Base-by-base conservation (phyloP, 2,888 invertebrate genomes). In the Caenorhabditis sulstoni region DNA sequence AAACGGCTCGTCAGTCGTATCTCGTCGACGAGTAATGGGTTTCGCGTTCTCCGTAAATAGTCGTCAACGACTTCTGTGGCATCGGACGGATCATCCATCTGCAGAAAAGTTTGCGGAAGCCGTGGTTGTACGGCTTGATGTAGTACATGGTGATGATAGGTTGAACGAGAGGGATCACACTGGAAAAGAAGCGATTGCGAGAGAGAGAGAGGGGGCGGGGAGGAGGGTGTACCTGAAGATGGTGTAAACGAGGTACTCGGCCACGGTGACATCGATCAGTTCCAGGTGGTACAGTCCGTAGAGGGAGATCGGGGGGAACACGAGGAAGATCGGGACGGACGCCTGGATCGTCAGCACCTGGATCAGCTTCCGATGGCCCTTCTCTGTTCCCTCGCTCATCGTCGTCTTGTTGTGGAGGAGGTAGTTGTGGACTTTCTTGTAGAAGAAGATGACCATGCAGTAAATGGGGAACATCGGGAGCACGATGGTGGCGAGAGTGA, bases 381-480 rank as follows among this genome's bases (percentile, higher is more conserved):
- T 71, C 18, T 68, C 58, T 14, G 80, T 80, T 41, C 71, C 80
- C 18, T 59, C 50, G 20, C 76, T 71, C 80, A 80, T 80, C 35
- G 67, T 71, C 81, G 70, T 77, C 14, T 47, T 45, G 53, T 82
- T 79, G 12, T 47, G 52, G 1, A 62, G 29, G 22, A 84, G 47
- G 39, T 68, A 79, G 16, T 49, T 41, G 37, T 85, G 80, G 0
- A 84, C 86, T 68, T 81, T 81, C 37, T 79, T 79, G 47, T 82
- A 82, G 68, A 86, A 83, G 61, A 70, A 82, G 9, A 84, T 64
- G 9, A 84, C 82, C 11, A 85, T 22, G 12, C 70, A 59, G 59
- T 86, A 86, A 55, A 85, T 85, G 8, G 86, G 85, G 52, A 86
- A 86, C 86, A 86, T 86, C 39, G 86, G 86, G 11, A 85, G 68